Conservation (phyloP, 2,888 invertebrate species). For the Morpho achilles region DNA sequence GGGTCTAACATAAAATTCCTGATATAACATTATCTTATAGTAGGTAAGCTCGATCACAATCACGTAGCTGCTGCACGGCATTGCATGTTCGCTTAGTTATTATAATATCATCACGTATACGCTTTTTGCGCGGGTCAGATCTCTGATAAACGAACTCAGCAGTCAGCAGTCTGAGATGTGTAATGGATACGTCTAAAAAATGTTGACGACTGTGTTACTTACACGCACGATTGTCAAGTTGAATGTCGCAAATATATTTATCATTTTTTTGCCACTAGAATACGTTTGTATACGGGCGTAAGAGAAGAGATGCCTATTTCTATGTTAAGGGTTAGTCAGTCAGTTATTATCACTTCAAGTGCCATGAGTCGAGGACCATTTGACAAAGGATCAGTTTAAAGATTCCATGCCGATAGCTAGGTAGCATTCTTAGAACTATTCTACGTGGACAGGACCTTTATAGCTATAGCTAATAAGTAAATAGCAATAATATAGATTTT, state of each 20-base stretch:
- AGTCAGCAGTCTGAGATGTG: conserved; percentile 18
- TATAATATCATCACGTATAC: conserved; percentile 31
- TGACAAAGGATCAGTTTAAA: no score
- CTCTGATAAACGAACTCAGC: conserved; percentile 26
- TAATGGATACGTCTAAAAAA: conserved; percentile 15
- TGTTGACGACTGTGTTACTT: conserved; percentile 12
- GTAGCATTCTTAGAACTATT: no score
- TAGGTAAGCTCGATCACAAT: conserved; percentile 26
- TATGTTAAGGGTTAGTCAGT: neutral
- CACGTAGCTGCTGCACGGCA: conserved; percentile 25
- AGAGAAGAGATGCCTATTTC: neutral
- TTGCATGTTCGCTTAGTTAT: conserved; percentile 25
- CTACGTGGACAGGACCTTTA: no score
- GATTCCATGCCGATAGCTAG: no score
- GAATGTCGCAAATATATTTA: conserved; percentile 1
- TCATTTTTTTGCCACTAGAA: no score
- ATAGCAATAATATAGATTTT: no score
- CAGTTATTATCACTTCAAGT: no score
- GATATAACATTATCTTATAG: conserved; percentile 19
- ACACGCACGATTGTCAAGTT: neutral
- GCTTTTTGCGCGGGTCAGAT: conserved; percentile 33
- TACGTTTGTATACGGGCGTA: no score
- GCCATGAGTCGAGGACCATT: no score
- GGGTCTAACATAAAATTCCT: conserved; percentile 14
- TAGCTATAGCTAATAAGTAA: no score